phyloP scores from a whole-genome alignment of 2,113 vertebrate species.

The Vulpes lagopus region DNA sequence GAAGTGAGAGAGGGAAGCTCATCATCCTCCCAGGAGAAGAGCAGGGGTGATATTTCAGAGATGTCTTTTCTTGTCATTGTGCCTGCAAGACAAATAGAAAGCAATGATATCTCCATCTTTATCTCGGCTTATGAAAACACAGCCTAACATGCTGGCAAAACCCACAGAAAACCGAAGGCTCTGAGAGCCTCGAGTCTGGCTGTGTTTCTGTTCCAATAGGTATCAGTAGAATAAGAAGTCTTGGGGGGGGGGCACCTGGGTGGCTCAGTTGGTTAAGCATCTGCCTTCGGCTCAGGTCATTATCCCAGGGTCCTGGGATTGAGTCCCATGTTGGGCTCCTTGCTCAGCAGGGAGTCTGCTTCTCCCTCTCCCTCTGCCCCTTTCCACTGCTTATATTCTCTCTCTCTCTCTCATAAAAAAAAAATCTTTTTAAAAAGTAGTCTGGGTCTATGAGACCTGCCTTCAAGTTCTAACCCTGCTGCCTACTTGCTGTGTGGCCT shows the following conservation, averaged over 20 bases:
- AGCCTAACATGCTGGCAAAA: not conserved
- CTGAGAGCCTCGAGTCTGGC: not conserved
- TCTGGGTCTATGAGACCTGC: not conserved
- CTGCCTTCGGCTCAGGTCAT: too few species aligned
- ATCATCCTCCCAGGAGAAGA: not conserved
- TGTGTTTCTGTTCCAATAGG: not conserved
- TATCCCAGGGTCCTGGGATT: too few species aligned
- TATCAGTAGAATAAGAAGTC: not conserved
- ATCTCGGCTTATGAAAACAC: not conserved
- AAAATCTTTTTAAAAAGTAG: too few species aligned
- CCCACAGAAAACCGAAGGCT: not conserved
- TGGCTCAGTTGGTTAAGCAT: too few species aligned
- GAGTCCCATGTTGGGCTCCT: too few species aligned
- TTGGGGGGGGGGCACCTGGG: too few species aligned
- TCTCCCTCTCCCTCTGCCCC: too few species aligned
- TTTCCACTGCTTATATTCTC: too few species aligned
- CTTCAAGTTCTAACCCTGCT: not conserved
- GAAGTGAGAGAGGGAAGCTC: not conserved
- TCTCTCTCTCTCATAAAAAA: too few species aligned
- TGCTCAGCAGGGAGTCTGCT: too few species aligned
- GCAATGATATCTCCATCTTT: not conserved
- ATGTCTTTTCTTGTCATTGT: slow-evolving; percentile 30
- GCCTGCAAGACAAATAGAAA: not conserved
- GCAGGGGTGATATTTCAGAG: not conserved
- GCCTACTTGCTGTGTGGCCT: not conserved